Percentiles rank a stretch among this genome's conserved stretches.
These are phyloP conservation scores for Brachypalpus laphriformis DNA, from an alignment of 2,888 invertebrate genomes.

Conservation along the genomic window DNA sequence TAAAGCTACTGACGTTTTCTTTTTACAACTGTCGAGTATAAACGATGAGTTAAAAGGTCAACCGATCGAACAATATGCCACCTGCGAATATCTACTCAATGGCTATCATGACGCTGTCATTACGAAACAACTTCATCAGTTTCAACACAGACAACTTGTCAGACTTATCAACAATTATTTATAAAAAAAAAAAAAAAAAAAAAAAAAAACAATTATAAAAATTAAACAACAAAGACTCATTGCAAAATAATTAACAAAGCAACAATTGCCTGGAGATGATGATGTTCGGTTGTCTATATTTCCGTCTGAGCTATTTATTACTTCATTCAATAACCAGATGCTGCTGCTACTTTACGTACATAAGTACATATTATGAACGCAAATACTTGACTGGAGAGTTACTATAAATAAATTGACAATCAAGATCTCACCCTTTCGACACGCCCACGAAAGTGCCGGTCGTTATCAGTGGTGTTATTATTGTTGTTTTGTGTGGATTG, in stretches of 20 bases:
- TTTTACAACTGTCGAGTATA: not conserved
- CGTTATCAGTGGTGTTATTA: slow-evolving; percentile 9
- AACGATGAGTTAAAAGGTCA: slow-evolving; percentile 47
- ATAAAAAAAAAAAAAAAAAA: slow-evolving; percentile 2
- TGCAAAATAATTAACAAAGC: slow-evolving; percentile 31
- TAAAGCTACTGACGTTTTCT: not conserved
- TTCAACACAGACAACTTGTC: slow-evolving; percentile 52
- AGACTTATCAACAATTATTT: slow-evolving; percentile 53
- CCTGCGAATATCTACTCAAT: slow-evolving; percentile 18
- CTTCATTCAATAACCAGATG: slow-evolving; percentile 53
- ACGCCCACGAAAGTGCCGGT: slow-evolving; percentile 48
- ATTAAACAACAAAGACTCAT: slow-evolving; percentile 28
- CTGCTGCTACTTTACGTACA: not conserved
- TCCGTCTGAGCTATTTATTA: slow-evolving; percentile 36
- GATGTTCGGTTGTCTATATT: slow-evolving; percentile 32
- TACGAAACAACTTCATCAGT: slow-evolving; percentile 47
- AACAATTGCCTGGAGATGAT: slow-evolving; percentile 9
- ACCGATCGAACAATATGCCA: slow-evolving; percentile 6
- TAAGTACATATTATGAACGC: not conserved
- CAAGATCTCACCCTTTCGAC: slow-evolving; percentile 48
- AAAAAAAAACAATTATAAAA: too few relatives aligned
- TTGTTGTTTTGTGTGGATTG: slow-evolving; percentile 3
- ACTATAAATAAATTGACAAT: slow-evolving; percentile 31
- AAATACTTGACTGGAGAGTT: slow-evolving; percentile 3
- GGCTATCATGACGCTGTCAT: slow-evolving; percentile 44